Percentiles rank a stretch among this genome's conserved stretches.
These are phyloP conservation scores for Agonum fuliginosum DNA, from an alignment of 2,888 invertebrate species.

Conservation along the genomic window DNA sequence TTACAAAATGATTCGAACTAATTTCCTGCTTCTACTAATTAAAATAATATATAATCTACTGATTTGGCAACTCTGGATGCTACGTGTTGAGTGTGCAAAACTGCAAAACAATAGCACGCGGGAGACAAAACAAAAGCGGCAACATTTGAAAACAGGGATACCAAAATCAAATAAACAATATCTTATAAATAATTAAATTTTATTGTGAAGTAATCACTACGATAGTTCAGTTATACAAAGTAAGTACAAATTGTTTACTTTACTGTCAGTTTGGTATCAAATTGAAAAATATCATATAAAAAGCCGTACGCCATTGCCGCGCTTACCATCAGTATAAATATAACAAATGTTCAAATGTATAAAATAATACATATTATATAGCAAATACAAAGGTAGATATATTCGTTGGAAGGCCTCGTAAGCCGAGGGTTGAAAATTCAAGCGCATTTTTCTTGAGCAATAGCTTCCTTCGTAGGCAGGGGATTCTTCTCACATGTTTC, in stretches of 20 bases:
- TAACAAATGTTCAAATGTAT: slow-evolving; percentile 57
- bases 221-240: slow-evolving; percentile 58
- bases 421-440: slow-evolving; percentile 70
- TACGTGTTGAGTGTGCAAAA: too few species aligned
- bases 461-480: slow-evolving; percentile 94
- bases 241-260: slow-evolving; percentile 59
- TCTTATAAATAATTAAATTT: slow-evolving; percentile 58
- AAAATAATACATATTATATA: slow-evolving; percentile 59
- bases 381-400: slow-evolving; percentile 57
- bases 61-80: too few species aligned
- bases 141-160: too few species aligned
- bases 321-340: slow-evolving; percentile 51
- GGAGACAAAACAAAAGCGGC: too few species aligned
- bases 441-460: slow-evolving; percentile 85
- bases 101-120: too few species aligned
- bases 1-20: too few species aligned
- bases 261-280: slow-evolving; percentile 59
- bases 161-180: not conserved
- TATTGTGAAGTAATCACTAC: slow-evolving; percentile 58
- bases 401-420: slow-evolving; percentile 57
- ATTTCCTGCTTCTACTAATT: too few species aligned
- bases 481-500: slow-evolving; percentile 96
- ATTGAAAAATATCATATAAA: slow-evolving; percentile 60
- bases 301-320: slow-evolving; percentile 48
- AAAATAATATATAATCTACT: too few species aligned